A percentile compares a stretch with the other conserved stretches of the same genome.
Evolutionary conservation across 2,113 vertebrate species (phyloP).

Genomic region (Indicator indicator): DNA sequence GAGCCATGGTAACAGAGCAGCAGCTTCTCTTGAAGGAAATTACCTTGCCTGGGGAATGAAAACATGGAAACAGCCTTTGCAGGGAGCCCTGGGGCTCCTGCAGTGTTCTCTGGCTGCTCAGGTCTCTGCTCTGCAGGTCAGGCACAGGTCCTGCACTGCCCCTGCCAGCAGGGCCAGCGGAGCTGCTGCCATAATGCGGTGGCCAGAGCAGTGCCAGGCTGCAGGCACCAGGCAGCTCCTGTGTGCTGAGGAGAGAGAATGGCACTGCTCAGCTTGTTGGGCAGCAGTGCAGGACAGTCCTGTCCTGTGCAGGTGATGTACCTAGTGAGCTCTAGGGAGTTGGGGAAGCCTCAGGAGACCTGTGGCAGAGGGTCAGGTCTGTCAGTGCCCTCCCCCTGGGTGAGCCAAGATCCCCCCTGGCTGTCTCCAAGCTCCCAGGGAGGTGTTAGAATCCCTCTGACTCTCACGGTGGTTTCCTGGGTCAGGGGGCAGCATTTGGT

Average conservation of each 20-base stretch:
- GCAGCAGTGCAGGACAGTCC: not conserved
- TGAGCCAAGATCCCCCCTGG: not conserved
- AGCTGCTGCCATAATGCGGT: rapidly evolving
- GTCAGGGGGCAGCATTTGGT: not conserved
- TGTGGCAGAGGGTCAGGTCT: too few relatives aligned
- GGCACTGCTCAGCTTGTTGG: not conserved
- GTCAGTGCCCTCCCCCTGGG: rapidly evolving
- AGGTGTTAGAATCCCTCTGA: too few relatives aligned
- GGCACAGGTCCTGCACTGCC: rapidly evolving
- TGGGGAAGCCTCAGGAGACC: not conserved
- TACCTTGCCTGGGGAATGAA: not conserved
- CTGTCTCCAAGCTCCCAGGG: not conserved
- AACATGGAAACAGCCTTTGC: not conserved
- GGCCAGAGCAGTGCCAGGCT: rapidly evolving
- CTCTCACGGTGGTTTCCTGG: rapidly evolving
- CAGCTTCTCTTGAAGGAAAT: not conserved
- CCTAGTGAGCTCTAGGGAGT: rapidly evolving
- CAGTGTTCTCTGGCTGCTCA: rapidly evolving
- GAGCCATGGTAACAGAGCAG: not conserved
- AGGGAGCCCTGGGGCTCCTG: not conserved
- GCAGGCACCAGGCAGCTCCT: rapidly evolving
- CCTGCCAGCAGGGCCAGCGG: not conserved
- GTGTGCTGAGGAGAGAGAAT: not conserved
- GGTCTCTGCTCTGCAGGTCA: rapidly evolving
- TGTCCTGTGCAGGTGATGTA: rapidly evolving